Evolutionary conservation across 2,888 invertebrate species (phyloP), one percentile per base, ranked within the genome.

Genomic region (Amiota minor): DNA sequence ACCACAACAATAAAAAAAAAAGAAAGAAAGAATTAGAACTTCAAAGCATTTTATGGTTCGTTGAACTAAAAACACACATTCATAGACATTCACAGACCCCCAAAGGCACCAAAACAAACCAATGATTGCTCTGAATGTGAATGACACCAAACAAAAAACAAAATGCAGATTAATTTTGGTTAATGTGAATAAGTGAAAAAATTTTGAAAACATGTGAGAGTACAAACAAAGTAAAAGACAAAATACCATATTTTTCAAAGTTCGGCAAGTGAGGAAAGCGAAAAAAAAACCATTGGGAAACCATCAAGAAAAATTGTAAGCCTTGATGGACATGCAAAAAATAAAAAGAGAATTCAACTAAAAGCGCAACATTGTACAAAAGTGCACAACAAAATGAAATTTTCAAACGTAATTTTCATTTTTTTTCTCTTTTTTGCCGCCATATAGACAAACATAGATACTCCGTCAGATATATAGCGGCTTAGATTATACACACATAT

Each of bases 11-110:
- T 12, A 59, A n/a, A 8, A 46, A 56, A 45, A 61, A 72, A 70
- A 65, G 68, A 71, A 50, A 50, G 71, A 65, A 73, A 35, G 35
- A 35, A 35, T 35, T 35, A 35, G 4, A 18, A 85, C 86, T 83
- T 85, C 82, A 82, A 81, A 82, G 86, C 74, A 16, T 56, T 72
- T 59, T 71, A 69, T 76, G 84, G 79, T 75, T 83, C 76, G 79
- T 45, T 82, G 79, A 61, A 18, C 65, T 65, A 47, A 47, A 47
- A 47, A 65, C 65, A 47, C 62, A 62, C 35, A 62, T 35, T 8
- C 35, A 35, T 35, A 35, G 35, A 6, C 6, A 4, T 35, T 35
- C 45, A 62, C 35, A 62, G 12, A 50, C 50, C 11, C 53, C 6
- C 53, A 53, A 4, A 53, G 0, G 18, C 20, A 18, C 9, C 16